Percentiles rank a stretch among this genome's conserved stretches.
Evolutionary conservation across 2,113 vertebrate genomes (phyloP).

Genomic region (Xyrauchen texanus): DNA sequence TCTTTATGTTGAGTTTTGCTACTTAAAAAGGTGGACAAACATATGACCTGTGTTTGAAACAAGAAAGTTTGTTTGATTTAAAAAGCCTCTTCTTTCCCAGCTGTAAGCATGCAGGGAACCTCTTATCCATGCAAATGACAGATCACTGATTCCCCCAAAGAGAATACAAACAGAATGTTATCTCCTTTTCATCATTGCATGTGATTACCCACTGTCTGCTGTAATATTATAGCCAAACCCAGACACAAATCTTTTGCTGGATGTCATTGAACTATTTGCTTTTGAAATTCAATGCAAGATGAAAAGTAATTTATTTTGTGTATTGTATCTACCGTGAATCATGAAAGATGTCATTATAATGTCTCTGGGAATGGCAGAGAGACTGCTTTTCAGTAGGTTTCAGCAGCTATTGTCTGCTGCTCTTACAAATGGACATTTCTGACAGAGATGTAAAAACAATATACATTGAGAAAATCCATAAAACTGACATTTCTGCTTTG

Average conservation of each 20-base stretch:
- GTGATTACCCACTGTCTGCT: too few relatives aligned
- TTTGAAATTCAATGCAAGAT: neutral
- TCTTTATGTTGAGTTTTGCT: too few relatives aligned
- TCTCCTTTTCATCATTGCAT: neutral
- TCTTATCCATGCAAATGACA: neutral
- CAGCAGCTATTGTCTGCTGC: neutral
- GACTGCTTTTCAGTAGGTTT: neutral
- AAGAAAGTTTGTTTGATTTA: too few relatives aligned
- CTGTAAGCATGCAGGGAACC: too few relatives aligned
- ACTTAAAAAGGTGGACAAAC: too few relatives aligned
- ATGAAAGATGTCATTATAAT: neutral
- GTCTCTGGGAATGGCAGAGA: neutral
- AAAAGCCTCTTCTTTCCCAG: too few relatives aligned
- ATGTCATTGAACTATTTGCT: neutral
- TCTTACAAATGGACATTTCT: neutral
- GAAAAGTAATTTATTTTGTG: neutral
- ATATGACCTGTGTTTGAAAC: neutral
- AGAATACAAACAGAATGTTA: neutral
- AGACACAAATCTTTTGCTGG: neutral
- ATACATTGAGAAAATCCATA: neutral
- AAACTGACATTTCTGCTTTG: neutral
- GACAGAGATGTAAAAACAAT: slow-evolving; percentile 6
- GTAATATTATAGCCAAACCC: neutral
- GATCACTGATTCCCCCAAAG: neutral
- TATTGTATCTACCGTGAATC: neutral